Evolutionary conservation across 1,140 invertebrate species (phyloP).

Genomic region (Anoplophora glabripennis): DNA sequence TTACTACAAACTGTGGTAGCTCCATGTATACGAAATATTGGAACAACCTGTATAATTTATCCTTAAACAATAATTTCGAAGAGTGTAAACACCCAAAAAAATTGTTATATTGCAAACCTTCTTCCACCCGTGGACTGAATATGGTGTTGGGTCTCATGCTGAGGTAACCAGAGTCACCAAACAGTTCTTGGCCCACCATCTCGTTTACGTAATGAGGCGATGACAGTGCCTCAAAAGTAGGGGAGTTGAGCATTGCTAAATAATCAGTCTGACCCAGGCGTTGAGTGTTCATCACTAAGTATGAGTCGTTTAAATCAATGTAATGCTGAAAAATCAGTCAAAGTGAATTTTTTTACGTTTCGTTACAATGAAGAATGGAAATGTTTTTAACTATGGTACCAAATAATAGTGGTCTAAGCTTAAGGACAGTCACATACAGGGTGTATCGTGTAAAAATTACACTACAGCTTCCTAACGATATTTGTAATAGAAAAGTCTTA

Average conservation of each 20-base stretch:
- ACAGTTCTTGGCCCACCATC: background rate
- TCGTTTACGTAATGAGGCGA: constrained; percentile 57
- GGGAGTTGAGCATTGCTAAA: constrained; percentile 69
- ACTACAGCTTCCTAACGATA: too few relatives aligned
- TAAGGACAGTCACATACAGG: too few relatives aligned
- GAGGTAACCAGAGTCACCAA: constrained; percentile 48
- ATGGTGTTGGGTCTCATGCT: constrained; percentile 49
- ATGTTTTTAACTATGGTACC: too few relatives aligned
- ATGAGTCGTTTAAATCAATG: constrained; percentile 78
- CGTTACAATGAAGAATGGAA: too few relatives aligned
- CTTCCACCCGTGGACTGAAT: constrained; percentile 47
- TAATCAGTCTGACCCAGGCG: constrained; percentile 65
- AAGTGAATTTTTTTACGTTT: too few relatives aligned
- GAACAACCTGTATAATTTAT: too few relatives aligned
- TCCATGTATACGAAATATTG: too few relatives aligned
- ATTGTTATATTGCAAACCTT: constrained; percentile 1
- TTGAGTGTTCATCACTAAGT: constrained; percentile 66
- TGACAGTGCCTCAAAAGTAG: constrained; percentile 62
- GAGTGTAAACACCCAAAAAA: background rate
- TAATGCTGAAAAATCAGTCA: constrained; percentile 65
- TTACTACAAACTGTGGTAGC: too few relatives aligned
- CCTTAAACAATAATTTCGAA: too few relatives aligned
- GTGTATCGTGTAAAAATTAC: too few relatives aligned
- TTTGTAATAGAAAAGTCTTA: too few relatives aligned
- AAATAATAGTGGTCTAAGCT: too few relatives aligned